Evolutionary conservation across 2,888 invertebrate species (phyloP), one percentile per base, ranked within the genome.

Genomic region (Alloplasta piceator): DNA sequence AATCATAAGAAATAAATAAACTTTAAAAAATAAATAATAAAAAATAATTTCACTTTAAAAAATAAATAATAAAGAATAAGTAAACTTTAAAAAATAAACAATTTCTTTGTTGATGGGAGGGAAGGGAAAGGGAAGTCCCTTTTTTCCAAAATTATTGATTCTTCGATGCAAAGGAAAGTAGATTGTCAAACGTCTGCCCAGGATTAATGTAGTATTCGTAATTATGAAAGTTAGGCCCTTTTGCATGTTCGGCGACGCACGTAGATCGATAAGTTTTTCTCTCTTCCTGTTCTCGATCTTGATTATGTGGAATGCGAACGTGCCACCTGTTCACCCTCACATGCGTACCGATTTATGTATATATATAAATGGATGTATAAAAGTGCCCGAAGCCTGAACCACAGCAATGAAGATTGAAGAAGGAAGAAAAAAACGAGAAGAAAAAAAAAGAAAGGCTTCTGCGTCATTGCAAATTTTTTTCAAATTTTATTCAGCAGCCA

Each of bases 251-350:
- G 26, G 26, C 26, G 26, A 26, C 26, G 26, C 26, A 26, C 26
- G 26, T 26, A 26, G 26, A 26, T 26, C 26, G 26, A 3, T 26
- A 26, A 14, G 36, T 61, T 14, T 61, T 61, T 52, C 26, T 46
- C 38, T 50, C 52, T 48, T 41, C 73, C 14, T 26, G 66, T 71
- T 64, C 52, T 75, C 70, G 50, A 60, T 66, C 68, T 14, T 60
- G 75, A 73, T 79, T 60, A 46, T 39, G 68, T 74, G 87, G 87
- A 87, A 87, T 86, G 86, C 85, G 82, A 85, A 84, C 82, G 72
- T 83, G 84, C 84, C 86, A 86, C 84, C 85, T 87, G 87, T 85
- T 81, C 82, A 82, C 83, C 80, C 77, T 80, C 77, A 78, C 80
- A 67, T 77, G 38, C 60, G 77, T 39, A 61, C 36, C 7, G 26